Evolutionary conservation across 2,797 vertebrate genomes (phyloP).

Genomic region (Trachops cirrhosus): DNA sequence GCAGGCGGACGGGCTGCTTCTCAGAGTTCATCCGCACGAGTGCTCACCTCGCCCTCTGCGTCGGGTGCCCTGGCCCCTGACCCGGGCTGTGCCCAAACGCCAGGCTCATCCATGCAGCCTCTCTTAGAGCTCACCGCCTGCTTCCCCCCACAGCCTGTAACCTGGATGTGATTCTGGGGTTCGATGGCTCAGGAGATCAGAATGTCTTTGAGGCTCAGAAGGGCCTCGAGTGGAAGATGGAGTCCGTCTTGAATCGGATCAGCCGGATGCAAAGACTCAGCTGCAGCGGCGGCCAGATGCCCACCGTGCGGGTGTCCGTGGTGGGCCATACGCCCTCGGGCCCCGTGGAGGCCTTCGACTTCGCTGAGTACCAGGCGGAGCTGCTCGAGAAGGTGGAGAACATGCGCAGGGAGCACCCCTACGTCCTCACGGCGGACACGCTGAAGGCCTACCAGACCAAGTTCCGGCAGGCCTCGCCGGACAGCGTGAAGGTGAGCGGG

Average conservation of each 20-base stretch:
- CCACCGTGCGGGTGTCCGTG: slow-evolving; percentile 88
- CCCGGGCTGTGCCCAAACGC: fast-evolving
- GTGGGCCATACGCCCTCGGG: slow-evolving; percentile 86
- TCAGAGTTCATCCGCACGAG: fast-evolving
- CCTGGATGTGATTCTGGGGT: slow-evolving; percentile 94
- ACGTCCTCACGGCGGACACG: slow-evolving; percentile 86
- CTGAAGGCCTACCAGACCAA: slow-evolving; percentile 88
- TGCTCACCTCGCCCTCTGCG: fast-evolving
- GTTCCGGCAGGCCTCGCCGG: slow-evolving; percentile 83
- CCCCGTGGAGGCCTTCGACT: slow-evolving; percentile 88
- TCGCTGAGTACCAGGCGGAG: slow-evolving; percentile 85
- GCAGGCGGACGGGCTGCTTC: neutral
- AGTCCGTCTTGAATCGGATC: slow-evolving; percentile 88
- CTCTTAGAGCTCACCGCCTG: neutral
- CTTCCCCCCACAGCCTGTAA: slow-evolving; percentile 86
- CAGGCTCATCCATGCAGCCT: fast-evolving
- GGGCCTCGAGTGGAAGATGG: slow-evolving; percentile 88
- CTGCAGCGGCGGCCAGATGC: slow-evolving; percentile 87
- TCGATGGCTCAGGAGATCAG: slow-evolving; percentile 89
- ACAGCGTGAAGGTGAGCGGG: slow-evolving; percentile 88
- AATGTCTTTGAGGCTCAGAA: slow-evolving; percentile 90
- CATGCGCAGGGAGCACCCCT: slow-evolving; percentile 88
- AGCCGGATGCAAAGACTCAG: slow-evolving; percentile 90
- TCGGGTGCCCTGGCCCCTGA: fast-evolving
- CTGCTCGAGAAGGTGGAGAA: slow-evolving; percentile 87